Conservation (phyloP, 35 echinoderm and acorn worm genomes). For the Apostichopus japonicus region DNA sequence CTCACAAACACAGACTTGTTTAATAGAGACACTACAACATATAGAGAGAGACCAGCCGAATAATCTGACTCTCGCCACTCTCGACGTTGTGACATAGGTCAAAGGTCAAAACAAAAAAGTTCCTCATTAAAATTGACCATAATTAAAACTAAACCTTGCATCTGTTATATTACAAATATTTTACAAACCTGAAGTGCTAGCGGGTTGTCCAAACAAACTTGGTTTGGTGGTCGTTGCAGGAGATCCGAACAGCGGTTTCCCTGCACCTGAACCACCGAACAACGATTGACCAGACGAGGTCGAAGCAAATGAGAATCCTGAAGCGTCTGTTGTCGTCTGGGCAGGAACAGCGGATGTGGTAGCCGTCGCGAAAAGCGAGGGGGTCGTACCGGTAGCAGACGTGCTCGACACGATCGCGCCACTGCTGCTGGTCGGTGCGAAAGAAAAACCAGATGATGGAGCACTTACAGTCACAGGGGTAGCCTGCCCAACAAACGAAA, state of each 20-base stretch:
- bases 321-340: neutral
- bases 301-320: slow-evolving; percentile 20
- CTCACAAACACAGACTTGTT: too few species aligned
- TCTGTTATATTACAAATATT: neutral
- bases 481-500: neutral
- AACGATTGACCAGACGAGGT: neutral
- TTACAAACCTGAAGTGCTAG: neutral
- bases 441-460: neutral
- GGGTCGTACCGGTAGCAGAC: neutral
- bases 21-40: too few species aligned
- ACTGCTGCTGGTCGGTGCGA: neutral
- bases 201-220: slow-evolving; percentile 17
- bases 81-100: too few species aligned
- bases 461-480: neutral
- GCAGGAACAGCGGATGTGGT: neutral
- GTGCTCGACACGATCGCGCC: neutral
- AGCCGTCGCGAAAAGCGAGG: neutral
- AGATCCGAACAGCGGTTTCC: slow-evolving; percentile 1
- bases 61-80: too few species aligned
- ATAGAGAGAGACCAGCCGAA: too few species aligned
- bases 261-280: neutral
- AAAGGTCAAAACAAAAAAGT: too few species aligned
- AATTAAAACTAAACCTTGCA: too few species aligned
- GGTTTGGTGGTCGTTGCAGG: neutral
- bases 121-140: too few species aligned